phyloP scores from a whole-genome alignment of 2,888 invertebrate genomes.

The Leptopterna dolabrata region DNA sequence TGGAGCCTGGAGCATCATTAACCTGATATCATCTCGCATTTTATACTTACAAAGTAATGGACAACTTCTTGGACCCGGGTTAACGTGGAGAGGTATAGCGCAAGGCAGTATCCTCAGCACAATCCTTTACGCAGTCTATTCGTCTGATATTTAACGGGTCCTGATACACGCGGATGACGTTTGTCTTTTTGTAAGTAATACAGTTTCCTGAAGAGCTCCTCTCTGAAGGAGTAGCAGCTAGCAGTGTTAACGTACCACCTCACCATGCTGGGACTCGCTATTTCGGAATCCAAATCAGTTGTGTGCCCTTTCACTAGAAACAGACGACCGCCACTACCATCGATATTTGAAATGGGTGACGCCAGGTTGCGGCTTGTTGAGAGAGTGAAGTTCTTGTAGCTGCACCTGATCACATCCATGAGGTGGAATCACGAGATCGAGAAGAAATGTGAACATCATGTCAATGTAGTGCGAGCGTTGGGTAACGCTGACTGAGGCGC shows the following conservation, averaged over 20 bases:
- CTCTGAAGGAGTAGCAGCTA: background rate
- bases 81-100: background rate
- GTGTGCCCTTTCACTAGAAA: background rate
- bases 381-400: background rate
- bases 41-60: background rate
- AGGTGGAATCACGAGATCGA: background rate
- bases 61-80: background rate
- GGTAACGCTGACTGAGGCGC: too few relatives aligned
- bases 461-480: too few relatives aligned
- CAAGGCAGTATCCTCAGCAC: background rate
- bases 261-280: background rate
- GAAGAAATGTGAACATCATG: background rate
- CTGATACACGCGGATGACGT: background rate
- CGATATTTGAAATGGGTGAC: background rate
- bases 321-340: background rate
- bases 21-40: background rate
- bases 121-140: background rate
- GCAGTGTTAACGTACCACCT: too few relatives aligned
- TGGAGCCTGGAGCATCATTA: background rate
- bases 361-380: background rate
- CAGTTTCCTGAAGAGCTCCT: background rate
- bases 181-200: background rate
- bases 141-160: background rate
- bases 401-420: background rate
- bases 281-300: background rate